These are phyloP conservation scores for Gadopsis bispinosus DNA, from an alignment of 2,797 vertebrate genomes.

Conservation along the genomic window DNA sequence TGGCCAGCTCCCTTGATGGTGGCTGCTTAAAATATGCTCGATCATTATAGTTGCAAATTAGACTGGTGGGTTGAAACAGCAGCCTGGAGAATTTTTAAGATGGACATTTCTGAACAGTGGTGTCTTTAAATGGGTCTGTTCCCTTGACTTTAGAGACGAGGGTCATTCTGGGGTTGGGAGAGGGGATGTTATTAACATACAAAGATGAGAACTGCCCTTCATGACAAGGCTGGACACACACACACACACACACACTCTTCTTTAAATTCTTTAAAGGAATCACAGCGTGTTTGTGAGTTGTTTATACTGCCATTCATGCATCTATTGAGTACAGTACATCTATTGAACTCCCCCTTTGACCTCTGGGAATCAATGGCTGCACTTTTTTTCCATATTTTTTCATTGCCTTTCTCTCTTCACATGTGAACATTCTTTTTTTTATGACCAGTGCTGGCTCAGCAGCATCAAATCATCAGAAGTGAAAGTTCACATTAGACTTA, in stretches of 20 bases:
- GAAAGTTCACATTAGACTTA: conserved; percentile 26
- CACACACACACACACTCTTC: background rate
- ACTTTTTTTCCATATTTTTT: conserved; percentile 7
- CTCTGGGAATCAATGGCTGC: conserved; percentile 24
- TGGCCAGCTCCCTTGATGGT: conserved; percentile 31
- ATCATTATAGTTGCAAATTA: conserved; percentile 62
- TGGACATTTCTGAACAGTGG: background rate
- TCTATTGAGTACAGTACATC: conserved; percentile 8
- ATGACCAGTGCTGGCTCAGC: background rate
- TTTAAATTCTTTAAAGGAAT: conserved; percentile 12
- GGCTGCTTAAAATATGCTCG: conserved; percentile 45
- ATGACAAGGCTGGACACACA: conserved; percentile 6
- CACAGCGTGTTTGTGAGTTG: conserved; percentile 9
- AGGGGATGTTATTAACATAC: conserved; percentile 22
- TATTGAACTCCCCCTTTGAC: conserved; percentile 24
- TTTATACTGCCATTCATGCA: conserved; percentile 33
- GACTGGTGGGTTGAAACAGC: conserved; percentile 30
- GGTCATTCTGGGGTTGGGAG: conserved; percentile 28
- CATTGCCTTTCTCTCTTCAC: background rate
- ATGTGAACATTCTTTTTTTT: background rate
- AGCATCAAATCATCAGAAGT: conserved; percentile 10
- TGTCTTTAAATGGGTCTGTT: conserved; percentile 23
- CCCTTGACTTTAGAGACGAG: conserved; percentile 33
- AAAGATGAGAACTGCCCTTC: conserved; percentile 23
- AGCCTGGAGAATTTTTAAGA: conserved; percentile 40